Evolutionary conservation across 2,797 vertebrate genomes (phyloP), one percentile per base, ranked within the genome.

Genomic region (Pogonophryne albipinna): DNA sequence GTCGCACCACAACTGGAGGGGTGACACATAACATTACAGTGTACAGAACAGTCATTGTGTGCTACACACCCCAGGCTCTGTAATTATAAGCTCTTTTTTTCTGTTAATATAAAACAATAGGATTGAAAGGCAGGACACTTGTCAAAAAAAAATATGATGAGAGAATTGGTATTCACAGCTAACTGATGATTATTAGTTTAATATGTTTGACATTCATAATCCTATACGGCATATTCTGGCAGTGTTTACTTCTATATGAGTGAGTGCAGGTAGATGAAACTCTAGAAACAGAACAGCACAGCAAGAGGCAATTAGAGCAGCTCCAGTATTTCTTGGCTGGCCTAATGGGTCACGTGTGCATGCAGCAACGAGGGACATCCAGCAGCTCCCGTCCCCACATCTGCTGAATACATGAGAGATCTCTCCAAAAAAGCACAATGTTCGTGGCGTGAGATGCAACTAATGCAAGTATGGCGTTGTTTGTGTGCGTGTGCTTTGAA

Each of bases 371-470:
- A 89, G 85, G 82, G 87, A 87, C 65, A 83, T 86, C 82, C 71
- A 86, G 82, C 78, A 67, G 78, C 76, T 81, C 79, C 58, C 51
- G 38, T 83, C 76, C 73, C 64, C 76, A 74, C 83, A 87, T 78
- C 82, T 89, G 87, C 85, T 91, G 85, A 92, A 92, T 92, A 89
- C 90, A 91, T 90, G 61, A 88, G 70, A 80, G 67, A 78, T 90
- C 65, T 71, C 57, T 63, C 70, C 34, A 84, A 81, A 84, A 67
- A 81, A 71, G 58, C 80, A 85, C 74, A 84, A 79, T 77, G 59
- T 74, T 70, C 19, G 17, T 56, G 20, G 38, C 62, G 34, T 61
- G 45, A 31, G 47, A 70, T 76, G 42, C 16, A 38, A 38, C 8
- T 7, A 38, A 38, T 38, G 34, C 34, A 38, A 38, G 8, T 38